These are phyloP conservation scores for Euborellia annulipes DNA, from an alignment of 1,140 invertebrate species.

Conservation along the genomic window DNA sequence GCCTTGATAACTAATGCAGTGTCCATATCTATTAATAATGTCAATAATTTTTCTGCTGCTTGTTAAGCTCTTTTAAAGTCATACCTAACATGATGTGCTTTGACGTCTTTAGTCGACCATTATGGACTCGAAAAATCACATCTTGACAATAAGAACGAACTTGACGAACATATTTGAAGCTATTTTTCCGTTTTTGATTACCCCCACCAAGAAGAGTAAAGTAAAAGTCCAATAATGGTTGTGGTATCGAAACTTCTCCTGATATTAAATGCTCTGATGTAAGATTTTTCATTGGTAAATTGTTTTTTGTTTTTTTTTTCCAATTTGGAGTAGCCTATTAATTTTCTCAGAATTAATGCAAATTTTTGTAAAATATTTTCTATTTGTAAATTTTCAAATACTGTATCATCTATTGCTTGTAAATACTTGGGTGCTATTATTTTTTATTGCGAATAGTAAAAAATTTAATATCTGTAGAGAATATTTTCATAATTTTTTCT, in stretches of 20 bases:
- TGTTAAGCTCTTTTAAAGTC: constrained; percentile 20
- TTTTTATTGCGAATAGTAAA: constrained; percentile 14
- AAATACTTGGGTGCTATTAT: constrained; percentile 13
- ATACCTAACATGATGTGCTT: constrained; percentile 21
- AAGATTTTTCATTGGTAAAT: constrained; percentile 11
- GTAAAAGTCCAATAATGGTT: constrained; percentile 13
- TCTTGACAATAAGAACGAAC: constrained; percentile 15
- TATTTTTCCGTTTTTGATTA: constrained; percentile 11
- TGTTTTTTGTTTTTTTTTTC: constrained; percentile 11
- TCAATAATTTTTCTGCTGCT: constrained; percentile 19
- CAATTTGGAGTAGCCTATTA: constrained; percentile 12
- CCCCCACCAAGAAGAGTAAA: constrained; percentile 9
- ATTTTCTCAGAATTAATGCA: constrained; percentile 17
- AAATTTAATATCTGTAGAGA: constrained; percentile 10
- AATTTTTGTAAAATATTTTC: constrained; percentile 16
- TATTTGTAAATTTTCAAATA: constrained; percentile 13
- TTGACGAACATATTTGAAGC: constrained; percentile 10
- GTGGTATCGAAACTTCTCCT: constrained; percentile 13
- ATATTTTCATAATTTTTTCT: constrained; percentile 13
- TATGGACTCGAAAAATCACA: constrained; percentile 16
- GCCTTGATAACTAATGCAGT: constrained; percentile 16
- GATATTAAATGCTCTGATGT: constrained; percentile 12
- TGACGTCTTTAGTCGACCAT: constrained; percentile 19
- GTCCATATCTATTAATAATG: constrained; percentile 17
- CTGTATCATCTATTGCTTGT: constrained; percentile 9